Conservation (phyloP, 2,797 vertebrate genomes). For the Semaprochilodus insignis region DNA sequence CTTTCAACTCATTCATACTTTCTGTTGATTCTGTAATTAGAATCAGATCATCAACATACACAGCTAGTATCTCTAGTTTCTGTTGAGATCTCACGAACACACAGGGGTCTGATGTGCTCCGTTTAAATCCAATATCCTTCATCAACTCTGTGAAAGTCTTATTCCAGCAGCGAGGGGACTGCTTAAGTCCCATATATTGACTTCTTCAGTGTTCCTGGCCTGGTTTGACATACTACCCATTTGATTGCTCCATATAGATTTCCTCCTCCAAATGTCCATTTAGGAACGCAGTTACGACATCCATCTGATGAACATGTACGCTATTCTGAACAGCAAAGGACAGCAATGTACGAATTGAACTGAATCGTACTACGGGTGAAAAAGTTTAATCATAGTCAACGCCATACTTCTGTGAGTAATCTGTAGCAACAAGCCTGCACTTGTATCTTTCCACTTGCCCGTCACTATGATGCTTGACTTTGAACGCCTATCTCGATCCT, state of each 20-base stretch:
- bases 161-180: constrained; percentile 47
- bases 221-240: constrained; percentile 57
- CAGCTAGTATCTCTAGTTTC: constrained; percentile 54
- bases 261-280: constrained; percentile 60
- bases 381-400: constrained; percentile 61
- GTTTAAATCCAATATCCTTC: constrained; percentile 27
- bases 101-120: constrained; percentile 40
- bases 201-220: constrained; percentile 50
- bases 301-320: constrained; percentile 60
- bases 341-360: constrained; percentile 44
- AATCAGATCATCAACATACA: constrained; percentile 58
- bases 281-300: constrained; percentile 57
- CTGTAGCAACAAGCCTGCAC: constrained; percentile 21
- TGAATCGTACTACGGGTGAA: constrained; percentile 35
- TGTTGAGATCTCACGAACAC: constrained; percentile 58
- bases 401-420: constrained; percentile 46
- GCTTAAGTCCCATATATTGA: constrained; percentile 58
- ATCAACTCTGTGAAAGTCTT: constrained; percentile 43
- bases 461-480: constrained; percentile 65
- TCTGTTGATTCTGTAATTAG: constrained; percentile 54
- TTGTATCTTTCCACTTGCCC: constrained; percentile 59
- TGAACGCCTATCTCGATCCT: constrained; percentile 64
- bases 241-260: constrained; percentile 64
- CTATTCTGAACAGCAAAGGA: constrained; percentile 59
- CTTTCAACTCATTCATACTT: constrained; percentile 51